These are phyloP conservation scores for Propsilocerus akamusi DNA, from an alignment of 1,140 invertebrate species.

Conservation along the genomic window DNA sequence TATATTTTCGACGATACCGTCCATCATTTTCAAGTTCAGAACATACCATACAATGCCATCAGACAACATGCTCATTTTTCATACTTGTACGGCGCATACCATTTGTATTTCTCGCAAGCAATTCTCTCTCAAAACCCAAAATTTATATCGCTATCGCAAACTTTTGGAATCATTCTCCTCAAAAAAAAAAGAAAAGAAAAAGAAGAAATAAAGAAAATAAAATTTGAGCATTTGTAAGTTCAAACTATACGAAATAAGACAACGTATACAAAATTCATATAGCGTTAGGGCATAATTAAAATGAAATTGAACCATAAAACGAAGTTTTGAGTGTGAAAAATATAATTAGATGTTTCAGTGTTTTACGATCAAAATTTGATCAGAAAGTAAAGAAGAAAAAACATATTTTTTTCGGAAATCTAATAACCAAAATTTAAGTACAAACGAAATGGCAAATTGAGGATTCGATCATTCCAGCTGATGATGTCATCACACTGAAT, in stretches of 20 bases:
- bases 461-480: no score
- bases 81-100: no score
- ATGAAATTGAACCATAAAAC: neutral
- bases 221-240: neutral
- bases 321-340: neutral
- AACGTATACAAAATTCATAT: neutral
- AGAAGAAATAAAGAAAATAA: neutral
- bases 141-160: no score
- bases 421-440: slow-evolving; percentile 5
- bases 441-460: neutral
- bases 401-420: neutral
- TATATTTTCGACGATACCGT: no score
- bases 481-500: no score
- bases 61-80: no score
- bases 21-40: no score
- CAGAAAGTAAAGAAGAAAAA: neutral
- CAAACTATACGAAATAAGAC: slow-evolving; percentile 4
- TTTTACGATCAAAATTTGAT: neutral
- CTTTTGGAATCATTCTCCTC: neutral
- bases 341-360: slow-evolving; percentile 2
- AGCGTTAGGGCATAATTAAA: neutral
- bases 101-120: no score
- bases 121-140: neutral
- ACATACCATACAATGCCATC: no score
- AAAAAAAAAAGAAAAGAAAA: neutral